A percentile compares a stretch with the other conserved stretches of the same genome.
These are phyloP conservation scores for Tipula lateralis DNA, from an alignment of 2,888 invertebrate species.

Conservation along the genomic window DNA sequence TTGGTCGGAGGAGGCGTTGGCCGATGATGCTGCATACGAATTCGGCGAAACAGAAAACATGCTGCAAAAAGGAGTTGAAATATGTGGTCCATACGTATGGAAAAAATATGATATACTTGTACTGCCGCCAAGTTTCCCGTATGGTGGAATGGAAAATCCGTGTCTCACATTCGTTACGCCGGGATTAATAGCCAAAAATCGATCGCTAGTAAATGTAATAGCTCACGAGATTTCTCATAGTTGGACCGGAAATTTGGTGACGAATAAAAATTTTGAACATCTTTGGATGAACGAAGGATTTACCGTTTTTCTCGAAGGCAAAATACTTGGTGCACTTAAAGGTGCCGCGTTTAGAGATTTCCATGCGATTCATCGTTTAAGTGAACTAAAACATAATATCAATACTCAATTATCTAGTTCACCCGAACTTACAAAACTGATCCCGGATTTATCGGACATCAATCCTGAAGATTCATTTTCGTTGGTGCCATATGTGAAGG, in stretches of 20 bases:
- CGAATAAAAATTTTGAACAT: constrained; percentile 88
- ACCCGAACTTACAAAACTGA: constrained; percentile 70
- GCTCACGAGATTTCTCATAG: constrained; percentile 95
- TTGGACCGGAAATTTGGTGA: constrained; percentile 93
- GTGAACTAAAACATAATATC: constrained; percentile 54
- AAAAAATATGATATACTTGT: constrained; percentile 83
- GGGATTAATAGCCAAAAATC: constrained; percentile 77
- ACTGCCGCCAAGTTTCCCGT: constrained; percentile 85
- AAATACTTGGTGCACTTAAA: constrained; percentile 69
- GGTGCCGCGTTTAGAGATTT: constrained; percentile 69
- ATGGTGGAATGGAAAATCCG: constrained; percentile 97
- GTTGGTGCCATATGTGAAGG: constrained; percentile 88
- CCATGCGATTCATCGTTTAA: constrained; percentile 69
- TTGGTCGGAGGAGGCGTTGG: constrained; percentile 82
- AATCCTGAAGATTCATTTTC: constrained; percentile 93
- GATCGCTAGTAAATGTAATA: constrained; percentile 82
- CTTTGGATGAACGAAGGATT: constrained; percentile 95
- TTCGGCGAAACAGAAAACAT: constrained; percentile 84
- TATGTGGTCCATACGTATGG: constrained; percentile 90
- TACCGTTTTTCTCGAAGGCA: constrained; percentile 86
- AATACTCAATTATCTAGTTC: constrained; percentile 55
- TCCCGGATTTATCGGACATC: constrained; percentile 69
- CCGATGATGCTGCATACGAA: constrained; percentile 80
- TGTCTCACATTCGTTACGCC: constrained; percentile 94
- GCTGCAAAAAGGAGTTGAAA: constrained; percentile 71